Conservation (phyloP, 2,797 vertebrate genomes). For the Pteropus rufus region DNA sequence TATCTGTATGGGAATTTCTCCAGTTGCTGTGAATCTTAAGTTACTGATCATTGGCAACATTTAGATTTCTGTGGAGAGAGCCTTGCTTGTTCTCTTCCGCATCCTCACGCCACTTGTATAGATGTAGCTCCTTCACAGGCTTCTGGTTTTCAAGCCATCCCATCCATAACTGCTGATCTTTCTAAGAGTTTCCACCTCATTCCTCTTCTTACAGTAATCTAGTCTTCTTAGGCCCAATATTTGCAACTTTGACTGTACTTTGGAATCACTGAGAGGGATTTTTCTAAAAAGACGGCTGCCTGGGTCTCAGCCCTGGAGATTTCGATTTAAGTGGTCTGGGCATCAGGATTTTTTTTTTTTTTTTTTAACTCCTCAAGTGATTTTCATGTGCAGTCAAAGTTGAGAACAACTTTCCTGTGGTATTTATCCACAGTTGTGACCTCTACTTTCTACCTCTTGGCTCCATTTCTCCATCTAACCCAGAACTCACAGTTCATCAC, state of each 20-base stretch:
- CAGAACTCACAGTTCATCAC: not conserved
- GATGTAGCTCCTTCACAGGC: not conserved
- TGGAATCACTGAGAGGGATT: not conserved
- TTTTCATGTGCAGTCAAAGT: not conserved
- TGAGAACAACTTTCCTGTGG: not conserved
- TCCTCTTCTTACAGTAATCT: not conserved
- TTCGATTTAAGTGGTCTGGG: not conserved
- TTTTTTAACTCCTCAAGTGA: not conserved
- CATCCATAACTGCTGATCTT: not conserved
- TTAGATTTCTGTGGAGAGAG: not conserved
- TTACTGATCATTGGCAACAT: not conserved
- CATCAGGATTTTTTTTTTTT: not conserved
- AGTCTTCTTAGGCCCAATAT: not conserved
- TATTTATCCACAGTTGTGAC: not conserved
- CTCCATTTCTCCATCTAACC: not conserved
- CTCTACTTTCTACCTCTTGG: not conserved
- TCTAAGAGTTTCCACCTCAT: not conserved
- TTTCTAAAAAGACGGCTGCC: not conserved
- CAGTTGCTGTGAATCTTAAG: not conserved
- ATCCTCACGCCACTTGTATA: fast-evolving
- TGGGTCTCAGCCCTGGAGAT: not conserved
- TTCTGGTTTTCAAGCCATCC: fast-evolving
- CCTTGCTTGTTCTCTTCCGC: not conserved
- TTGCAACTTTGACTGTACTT: not conserved
- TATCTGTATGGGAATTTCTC: not conserved